Percentiles rank a stretch among this genome's conserved stretches.
These are phyloP conservation scores for Bolinopsis microptera DNA, from an alignment of 37 sponge, comb jelly and placozoan genomes.

Conservation along the genomic window DNA sequence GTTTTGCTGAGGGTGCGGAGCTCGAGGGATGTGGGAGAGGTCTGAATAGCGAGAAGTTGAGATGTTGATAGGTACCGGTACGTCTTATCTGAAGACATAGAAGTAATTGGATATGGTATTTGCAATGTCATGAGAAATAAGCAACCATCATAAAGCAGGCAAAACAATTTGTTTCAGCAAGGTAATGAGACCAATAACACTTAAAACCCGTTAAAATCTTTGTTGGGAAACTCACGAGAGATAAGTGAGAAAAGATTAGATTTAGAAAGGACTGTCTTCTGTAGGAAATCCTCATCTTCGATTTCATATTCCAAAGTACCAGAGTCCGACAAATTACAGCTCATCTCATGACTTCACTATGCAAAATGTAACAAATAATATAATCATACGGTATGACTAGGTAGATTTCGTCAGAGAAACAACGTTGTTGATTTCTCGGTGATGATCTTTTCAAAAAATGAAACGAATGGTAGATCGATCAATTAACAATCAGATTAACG, in stretches of 20 bases:
- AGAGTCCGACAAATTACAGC: constrained; percentile 17
- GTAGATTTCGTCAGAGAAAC: too few relatives aligned
- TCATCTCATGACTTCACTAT: constrained; percentile 19
- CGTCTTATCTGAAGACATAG: constrained; percentile 6
- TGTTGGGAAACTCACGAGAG: constrained; percentile 62
- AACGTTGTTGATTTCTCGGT: too few relatives aligned
- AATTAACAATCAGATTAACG: too few relatives aligned
- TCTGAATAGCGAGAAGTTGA: constrained; percentile 18
- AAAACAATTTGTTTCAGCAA: too few relatives aligned
- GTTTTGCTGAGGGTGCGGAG: neutral
- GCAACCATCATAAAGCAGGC: neutral
- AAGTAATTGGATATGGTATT: neutral
- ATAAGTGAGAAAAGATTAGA: neutral
- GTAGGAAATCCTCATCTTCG: neutral
- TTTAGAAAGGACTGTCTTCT: neutral
- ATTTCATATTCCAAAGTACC: constrained; percentile 2
- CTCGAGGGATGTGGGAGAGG: neutral
- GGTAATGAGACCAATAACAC: too few relatives aligned
- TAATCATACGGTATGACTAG: too few relatives aligned
- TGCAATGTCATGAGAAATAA: neutral
- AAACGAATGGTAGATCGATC: too few relatives aligned
- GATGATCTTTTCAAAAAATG: too few relatives aligned
- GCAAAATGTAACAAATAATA: too few relatives aligned
- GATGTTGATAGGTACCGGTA: constrained; percentile 1
- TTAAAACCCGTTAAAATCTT: too few relatives aligned